These are phyloP conservation scores for Pogonocichla stellata DNA, from an alignment of 2,113 vertebrate species.

Conservation along the genomic window DNA sequence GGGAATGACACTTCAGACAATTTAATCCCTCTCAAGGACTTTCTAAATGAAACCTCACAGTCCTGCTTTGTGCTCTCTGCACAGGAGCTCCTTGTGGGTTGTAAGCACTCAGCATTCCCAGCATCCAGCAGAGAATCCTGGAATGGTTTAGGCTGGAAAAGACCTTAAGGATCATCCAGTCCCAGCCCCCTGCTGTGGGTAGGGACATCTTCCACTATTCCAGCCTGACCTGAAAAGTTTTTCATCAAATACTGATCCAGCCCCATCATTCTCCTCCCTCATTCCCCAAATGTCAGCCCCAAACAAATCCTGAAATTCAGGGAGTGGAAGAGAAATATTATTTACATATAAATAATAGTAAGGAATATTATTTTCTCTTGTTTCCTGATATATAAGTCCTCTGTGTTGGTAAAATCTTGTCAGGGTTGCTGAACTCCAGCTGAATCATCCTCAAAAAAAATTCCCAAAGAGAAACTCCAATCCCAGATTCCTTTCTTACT, in stretches of 20 bases:
- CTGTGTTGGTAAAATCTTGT: not conserved
- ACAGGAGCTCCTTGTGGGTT: too few species aligned
- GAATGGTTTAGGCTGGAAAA: not conserved
- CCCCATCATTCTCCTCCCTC: not conserved
- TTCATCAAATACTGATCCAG: not conserved
- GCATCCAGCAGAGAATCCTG: not conserved
- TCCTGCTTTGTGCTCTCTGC: not conserved
- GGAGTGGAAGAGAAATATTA: not conserved
- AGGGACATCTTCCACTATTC: not conserved
- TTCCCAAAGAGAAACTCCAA: not conserved
- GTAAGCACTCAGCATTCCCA: not conserved
- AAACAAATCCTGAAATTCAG: not conserved
- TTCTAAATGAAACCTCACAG: fast-evolving
- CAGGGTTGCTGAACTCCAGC: not conserved
- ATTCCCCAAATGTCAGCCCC: not conserved
- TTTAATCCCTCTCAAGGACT: not conserved
- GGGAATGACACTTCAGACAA: not conserved
- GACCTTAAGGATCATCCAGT: not conserved
- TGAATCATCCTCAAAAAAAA: not conserved
- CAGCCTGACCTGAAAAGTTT: not conserved
- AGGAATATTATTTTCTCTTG: not conserved
- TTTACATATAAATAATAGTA: not conserved
- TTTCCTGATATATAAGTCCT: not conserved
- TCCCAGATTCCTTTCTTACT: not conserved
- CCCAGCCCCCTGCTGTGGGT: not conserved